Evolutionary conservation across 2,797 vertebrate species (phyloP), one percentile per base, ranked within the genome.

Genomic region (Diplodus sargus): DNA sequence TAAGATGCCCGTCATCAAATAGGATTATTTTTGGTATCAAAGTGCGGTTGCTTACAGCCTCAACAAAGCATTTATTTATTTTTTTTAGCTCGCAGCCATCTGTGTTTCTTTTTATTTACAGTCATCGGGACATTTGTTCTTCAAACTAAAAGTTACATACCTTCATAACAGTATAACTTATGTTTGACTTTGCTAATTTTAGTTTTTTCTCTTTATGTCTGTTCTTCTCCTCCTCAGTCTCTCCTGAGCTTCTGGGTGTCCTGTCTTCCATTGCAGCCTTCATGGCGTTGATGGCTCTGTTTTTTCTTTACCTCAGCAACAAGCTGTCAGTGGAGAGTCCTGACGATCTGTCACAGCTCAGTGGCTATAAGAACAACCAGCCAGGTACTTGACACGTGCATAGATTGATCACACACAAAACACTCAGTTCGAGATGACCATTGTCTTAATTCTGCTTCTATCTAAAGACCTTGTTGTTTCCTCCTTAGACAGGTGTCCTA

Each of bases 221-320:
- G 64, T 69, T 63, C 63, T 23, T 70, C 52, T 71, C 52, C 69
- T 89, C 83, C 85, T 70, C 92, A 99, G 98, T 99, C 79, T 99
- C 98, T 92, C 98, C 97, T 73, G 98, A 99, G 94, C 96, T 98
- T 89, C 95, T 98, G 86, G 97, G 97, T 90, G 96, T 98, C 94
- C 95, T 99, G 82, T 98, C 97, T 91, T 97, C 97, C 79, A 95
- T 99, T 0, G 96, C 96, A 49, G 96, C 96, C 87, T 97, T 99
- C 93, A 96, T 97, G 94, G 91, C 96, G 90, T 94, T 99, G 92
- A 96, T 98, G 94, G 94, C 97, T 91, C 93, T 99, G 68, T 97
- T 97, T 95, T 97, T 99, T 95, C 94, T 98, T 82, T 99, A 98
- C 94, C 96, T 99, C 95, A 98, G 97, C 95, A 98, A 98, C 96